Evolutionary conservation across 2,113 vertebrate genomes (phyloP), one percentile per base, ranked within the genome.

Genomic region (Crotalus tigris): DNA sequence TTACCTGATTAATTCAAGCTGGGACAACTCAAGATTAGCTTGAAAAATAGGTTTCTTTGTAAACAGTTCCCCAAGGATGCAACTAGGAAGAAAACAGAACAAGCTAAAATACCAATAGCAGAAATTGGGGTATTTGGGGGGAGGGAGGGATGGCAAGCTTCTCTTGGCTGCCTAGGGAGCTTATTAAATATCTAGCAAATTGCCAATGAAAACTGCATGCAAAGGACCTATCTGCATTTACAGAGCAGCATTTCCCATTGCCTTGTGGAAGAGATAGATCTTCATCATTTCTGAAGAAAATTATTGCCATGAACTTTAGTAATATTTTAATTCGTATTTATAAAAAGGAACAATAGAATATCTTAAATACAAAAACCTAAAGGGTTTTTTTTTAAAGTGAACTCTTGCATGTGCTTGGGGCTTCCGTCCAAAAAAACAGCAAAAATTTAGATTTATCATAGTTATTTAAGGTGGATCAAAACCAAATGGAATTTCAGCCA

Each of bases 21-120:
- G 99, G 91, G 99, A 98, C 95, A 99, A 98, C 96, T 99, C 99
- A 98, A 99, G 98, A 97, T 99, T 99, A 88, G 99, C 99, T 98
- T 99, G 99, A 97, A 99, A 99, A 96, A 99, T 99, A 95, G 99
- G 99, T 96, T 99, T 99, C 98, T 99, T 99, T 87, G 98, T 99
- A 96, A 99, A 99, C 88, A 99, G 98, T 97, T 99, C 99, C 96
- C 99, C 99, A 93, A 99, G 98, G 97, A 99, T 99, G 95, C 99
- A 99, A 95, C 99, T 99, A 96, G 93, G 91, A 93, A 92, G 97
- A 87, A 95, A 96, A 96, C 90, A 97, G 93, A 96, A 94, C 96
- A 97, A 96, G 97, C 0, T 61, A 5, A 90, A 90, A 85, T 26
- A 54, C 33, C 75, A 88, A 95, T 92, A 97, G 93, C 95, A 92